Conservation (phyloP, 2,888 invertebrate species). For the Drosophila picticornis region DNA sequence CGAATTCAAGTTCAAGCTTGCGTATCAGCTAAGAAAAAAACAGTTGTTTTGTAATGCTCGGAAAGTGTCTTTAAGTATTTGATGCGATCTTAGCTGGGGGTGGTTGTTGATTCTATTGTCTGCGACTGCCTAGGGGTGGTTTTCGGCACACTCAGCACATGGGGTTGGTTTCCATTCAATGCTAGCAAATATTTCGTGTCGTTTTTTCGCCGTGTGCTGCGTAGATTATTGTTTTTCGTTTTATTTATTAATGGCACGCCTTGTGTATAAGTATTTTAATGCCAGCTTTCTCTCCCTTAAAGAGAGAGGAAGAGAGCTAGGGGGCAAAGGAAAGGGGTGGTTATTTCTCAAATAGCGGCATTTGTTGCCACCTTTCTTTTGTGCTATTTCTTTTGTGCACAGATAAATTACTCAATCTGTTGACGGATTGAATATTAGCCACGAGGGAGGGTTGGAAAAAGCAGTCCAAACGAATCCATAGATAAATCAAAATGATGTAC, state of each 20-base stretch:
- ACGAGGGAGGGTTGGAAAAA: no score
- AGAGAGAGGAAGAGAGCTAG: background rate
- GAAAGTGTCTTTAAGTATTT: slow-evolving; percentile 54
- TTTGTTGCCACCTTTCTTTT: slow-evolving; percentile 40
- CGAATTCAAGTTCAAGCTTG: slow-evolving; percentile 69
- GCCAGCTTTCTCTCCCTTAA: slow-evolving; percentile 35
- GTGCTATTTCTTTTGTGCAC: slow-evolving; percentile 30
- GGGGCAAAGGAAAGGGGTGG: slow-evolving; percentile 51
- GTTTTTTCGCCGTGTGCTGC: slow-evolving; percentile 30
- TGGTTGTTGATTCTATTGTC: slow-evolving; percentile 41
- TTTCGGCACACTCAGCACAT: slow-evolving; percentile 32
- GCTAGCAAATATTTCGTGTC: slow-evolving; percentile 42
- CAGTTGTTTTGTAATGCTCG: slow-evolving; percentile 25
- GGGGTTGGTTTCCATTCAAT: slow-evolving; percentile 60
- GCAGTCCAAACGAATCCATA: background rate
- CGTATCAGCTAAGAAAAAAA: slow-evolving; percentile 3
- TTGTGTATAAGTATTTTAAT: slow-evolving; percentile 53
- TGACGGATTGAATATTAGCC: background rate
- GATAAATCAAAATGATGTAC: slow-evolving; percentile 9
- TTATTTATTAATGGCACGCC: slow-evolving; percentile 68
- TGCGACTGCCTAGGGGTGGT: slow-evolving; percentile 54
- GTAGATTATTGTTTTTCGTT: slow-evolving; percentile 48
- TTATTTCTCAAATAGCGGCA: slow-evolving; percentile 34
- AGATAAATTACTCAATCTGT: slow-evolving; percentile 59
- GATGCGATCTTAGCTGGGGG: slow-evolving; percentile 48